These are phyloP conservation scores for Archips crataeganus DNA, from an alignment of 2,888 invertebrate species.

Conservation along the genomic window DNA sequence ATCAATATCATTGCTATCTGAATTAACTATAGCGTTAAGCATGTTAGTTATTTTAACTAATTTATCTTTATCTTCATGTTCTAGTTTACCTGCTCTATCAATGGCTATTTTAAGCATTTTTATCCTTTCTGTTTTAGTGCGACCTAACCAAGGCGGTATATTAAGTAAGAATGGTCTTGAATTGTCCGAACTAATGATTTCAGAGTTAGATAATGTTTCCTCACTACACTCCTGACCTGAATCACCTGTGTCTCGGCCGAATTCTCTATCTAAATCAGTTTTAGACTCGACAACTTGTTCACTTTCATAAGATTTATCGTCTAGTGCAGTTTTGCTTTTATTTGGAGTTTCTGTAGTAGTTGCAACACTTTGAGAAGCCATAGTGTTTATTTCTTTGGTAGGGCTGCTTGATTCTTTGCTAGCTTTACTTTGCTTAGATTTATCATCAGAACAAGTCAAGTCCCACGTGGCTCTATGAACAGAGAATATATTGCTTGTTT, in stretches of 20 bases:
- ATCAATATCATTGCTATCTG: slow-evolving; percentile 62
- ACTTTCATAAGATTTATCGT: slow-evolving; percentile 2
- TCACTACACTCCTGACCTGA: not conserved
- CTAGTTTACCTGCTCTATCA: slow-evolving; percentile 54
- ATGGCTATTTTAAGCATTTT: slow-evolving; percentile 63
- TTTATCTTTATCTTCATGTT: slow-evolving; percentile 57
- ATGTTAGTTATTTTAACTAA: slow-evolving; percentile 58
- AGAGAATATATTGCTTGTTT: slow-evolving; percentile 57
- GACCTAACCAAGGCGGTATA: slow-evolving; percentile 30
- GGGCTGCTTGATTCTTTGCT: slow-evolving; percentile 16
- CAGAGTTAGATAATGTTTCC: not conserved
- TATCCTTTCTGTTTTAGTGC: slow-evolving; percentile 61
- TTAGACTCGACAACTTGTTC: not conserved
- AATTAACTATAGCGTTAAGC: slow-evolving; percentile 64
- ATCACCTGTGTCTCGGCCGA: not conserved
- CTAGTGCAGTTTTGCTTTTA: slow-evolving; percentile 1
- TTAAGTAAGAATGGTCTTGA: slow-evolving; percentile 42
- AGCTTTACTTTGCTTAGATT: slow-evolving; percentile 44
- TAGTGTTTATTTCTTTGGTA: slow-evolving; percentile 19
- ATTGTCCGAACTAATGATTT: not conserved
- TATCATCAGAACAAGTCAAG: slow-evolving; percentile 54
- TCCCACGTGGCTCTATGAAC: slow-evolving; percentile 62
- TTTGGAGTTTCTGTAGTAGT: not conserved
- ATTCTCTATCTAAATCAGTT: slow-evolving; percentile 23
- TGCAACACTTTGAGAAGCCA: not conserved